Evolutionary conservation across 2,888 invertebrate species (phyloP), one percentile per base, ranked within the genome.

Genomic region (Vanessa cardui): DNA sequence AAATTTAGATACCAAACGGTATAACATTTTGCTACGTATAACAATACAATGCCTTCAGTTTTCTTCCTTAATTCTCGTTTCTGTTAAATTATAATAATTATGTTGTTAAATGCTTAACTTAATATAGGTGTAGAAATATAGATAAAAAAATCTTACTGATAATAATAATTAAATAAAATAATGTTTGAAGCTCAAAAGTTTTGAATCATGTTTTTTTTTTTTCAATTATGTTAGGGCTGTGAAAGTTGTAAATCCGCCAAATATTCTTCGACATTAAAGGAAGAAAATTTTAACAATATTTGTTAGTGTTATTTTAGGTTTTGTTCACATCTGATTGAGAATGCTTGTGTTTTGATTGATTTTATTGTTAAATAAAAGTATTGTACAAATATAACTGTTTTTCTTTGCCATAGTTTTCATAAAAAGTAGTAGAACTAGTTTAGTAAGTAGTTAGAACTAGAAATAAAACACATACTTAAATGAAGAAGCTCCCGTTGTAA

Each of bases 291-390:
- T 78, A 77, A 83, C 83, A 79, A 77, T 81, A 78, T 82, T 84
- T 84, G 79, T 87, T 87, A 87, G 83, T 78, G 78, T 87, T 82
- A 81, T 85, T 84, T 85, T 83, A 83, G 83, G 83, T 85, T 87
- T 72, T 68, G 49, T 70, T 70, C 64, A 62, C 47, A 56, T 82
- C 80, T 82, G 83, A 81, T 82, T 85, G 80, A 80, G 88, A 75
- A 86, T 89, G 89, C 80, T 86, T 88, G 89, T 83, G 88, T 90
- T 91, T 91, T 88, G 91, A 91, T 87, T 88, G 88, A 87, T 88
- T 90, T 91, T 89, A 87, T 85, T 87, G 86, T 86, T 87, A 82
- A 90, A 89, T 90, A 90, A 90, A 90, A 83, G 74, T 82, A 87
- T 86, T 88, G 85, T 89, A 89, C 84, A 85, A 82, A 70, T 68